Base-by-base conservation (phyloP, 2,113 vertebrate genomes). In the Leuciscus idus region DNA sequence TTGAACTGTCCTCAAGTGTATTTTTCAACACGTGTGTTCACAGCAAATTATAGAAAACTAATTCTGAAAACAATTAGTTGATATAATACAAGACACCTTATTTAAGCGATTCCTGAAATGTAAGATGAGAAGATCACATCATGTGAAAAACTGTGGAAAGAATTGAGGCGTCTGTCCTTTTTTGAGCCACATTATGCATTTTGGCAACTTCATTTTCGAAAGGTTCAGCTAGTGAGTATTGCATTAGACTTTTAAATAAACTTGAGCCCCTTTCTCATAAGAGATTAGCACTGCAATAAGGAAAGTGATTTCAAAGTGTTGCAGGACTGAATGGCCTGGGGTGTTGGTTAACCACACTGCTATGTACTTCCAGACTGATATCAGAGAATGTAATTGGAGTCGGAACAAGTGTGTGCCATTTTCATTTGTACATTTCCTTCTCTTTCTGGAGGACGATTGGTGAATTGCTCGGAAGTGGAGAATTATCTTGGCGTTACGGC, bases 351-450 rank as follows among this genome's bases (percentile, higher is more conserved):
- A 93, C 90, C 92, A 92, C 90, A 90, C 90, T 64, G 91, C 91
- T 93, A 84, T 90, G 93, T 93, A 91, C 93, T 93, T 92, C 94
- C 90, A 91, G 86, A 90, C 90, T 87, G 92, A 93, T 93, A 92
- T 88, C 91, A 90, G 92, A 89, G 91, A 93, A 93, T 92, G 92
- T 95, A 93, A 95, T 94, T 95, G 92, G 92, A 93, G 87, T 92
- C 85, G 72, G 90, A 92, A 91, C 90, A 92, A 94, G 93, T 92
- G 92, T 87, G 17, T 68, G 81, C 85, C 90, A 89, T 93, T 94
- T 93, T 91, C 92, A 92, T 94, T 91, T 92, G 75, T 91, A 90
- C 92, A 92, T 91, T 90, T 43, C 59, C 80, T 90, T 87, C 85
- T 89, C 84, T 86, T 91, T 92, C 82, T 81, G 89, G 87, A 43